Evolutionary conservation across 2,113 vertebrate genomes (phyloP).

Genomic region (Hypanus sabinus): DNA sequence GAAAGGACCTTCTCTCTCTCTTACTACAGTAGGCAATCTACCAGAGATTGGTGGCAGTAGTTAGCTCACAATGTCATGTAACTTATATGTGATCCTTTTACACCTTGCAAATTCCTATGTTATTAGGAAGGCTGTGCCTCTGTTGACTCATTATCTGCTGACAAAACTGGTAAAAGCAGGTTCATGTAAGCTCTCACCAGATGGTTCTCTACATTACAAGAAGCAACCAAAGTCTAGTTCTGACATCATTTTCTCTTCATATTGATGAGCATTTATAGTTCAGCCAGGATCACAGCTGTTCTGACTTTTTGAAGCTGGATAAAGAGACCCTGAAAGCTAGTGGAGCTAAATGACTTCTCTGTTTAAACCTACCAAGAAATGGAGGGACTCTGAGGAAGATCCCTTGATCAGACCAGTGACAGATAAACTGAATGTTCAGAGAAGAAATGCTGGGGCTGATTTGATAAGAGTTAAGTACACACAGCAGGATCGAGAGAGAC

Average conservation of each 20-base stretch:
- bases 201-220: background rate
- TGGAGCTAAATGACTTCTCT: constrained; percentile 30
- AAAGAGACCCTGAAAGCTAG: background rate
- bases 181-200: constrained; percentile 8
- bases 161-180: background rate
- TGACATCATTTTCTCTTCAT: background rate
- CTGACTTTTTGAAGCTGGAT: background rate
- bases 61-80: background rate
- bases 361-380: background rate
- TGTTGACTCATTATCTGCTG: constrained; percentile 15
- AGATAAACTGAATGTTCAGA: background rate
- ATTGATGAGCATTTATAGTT: background rate
- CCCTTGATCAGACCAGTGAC: background rate
- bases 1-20: too few relatives aligned
- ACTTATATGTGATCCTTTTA: background rate
- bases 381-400: constrained; percentile 17
- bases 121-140: background rate
- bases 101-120: background rate
- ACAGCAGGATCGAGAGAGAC: constrained; percentile 39
- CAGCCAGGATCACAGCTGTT: background rate
- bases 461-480: background rate
- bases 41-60: too few relatives aligned
- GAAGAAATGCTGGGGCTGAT: background rate
- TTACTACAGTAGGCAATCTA: too few relatives aligned
- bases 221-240: background rate